A percentile compares a stretch with the other conserved stretches of the same genome.
Evolutionary conservation across 2,113 vertebrate genomes (phyloP).

Genomic region (Pipra filicauda): DNA sequence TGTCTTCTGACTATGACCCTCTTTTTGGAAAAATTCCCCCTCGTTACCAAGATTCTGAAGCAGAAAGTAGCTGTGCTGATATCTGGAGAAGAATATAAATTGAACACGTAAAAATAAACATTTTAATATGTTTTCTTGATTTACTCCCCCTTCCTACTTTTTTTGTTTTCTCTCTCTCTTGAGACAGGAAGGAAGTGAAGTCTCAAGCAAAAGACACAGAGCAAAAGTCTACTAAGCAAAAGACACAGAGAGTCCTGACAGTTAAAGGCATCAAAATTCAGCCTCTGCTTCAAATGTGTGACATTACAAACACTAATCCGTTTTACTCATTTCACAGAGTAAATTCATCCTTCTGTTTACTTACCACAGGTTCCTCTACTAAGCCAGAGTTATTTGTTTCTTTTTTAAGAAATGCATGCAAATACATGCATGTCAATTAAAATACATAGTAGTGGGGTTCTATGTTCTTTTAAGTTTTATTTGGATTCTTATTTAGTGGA

Average conservation of each 20-base stretch:
- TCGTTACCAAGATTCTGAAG: neutral
- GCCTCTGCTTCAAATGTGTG: neutral
- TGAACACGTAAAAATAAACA: neutral
- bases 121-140: neutral
- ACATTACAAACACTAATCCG: neutral
- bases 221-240: neutral
- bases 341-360: neutral
- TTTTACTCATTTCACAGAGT: neutral
- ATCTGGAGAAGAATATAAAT: neutral
- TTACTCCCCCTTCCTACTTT: accelerated
- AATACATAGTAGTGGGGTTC: neutral
- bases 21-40: neutral
- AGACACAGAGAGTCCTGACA: neutral
- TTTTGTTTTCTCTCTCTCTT: neutral
- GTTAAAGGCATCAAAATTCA: neutral
- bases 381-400: neutral
- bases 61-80: neutral
- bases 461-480: neutral
- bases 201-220: neutral
- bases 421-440: accelerated
- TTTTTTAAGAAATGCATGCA: neutral
- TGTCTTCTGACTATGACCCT: neutral
- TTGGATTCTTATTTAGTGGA: neutral
- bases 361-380: neutral
- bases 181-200: neutral